Evolutionary conservation across 2,888 invertebrate species (phyloP), one percentile per base, ranked within the genome.

Genomic region (Quadroppia sp.): DNA sequence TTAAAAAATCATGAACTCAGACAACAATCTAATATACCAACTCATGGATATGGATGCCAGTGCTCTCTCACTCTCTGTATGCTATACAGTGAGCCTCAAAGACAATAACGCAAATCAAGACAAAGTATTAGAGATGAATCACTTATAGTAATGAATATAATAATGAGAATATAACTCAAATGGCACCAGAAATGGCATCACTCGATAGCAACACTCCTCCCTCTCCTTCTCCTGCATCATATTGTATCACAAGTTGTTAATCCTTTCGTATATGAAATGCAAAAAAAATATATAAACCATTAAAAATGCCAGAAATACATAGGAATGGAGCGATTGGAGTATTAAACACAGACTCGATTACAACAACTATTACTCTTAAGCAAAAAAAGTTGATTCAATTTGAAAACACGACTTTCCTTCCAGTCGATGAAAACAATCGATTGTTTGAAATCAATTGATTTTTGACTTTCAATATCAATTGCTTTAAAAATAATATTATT

Each of bases 251-350:
- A 59, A 6, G 45, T 45, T 28, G n/a, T 56, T 59, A 59, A 59
- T 59, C 59, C 59, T 59, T 59, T 59, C 7, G 25, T 28, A 69
- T 75, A 75, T 76, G 75, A 77, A 76, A 78, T 78, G 77, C 78
- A 77, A 78, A 77, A 78, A 78, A 77, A 78, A 77, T 78, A 77
- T 76, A 77, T 76, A 75, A 74, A 75, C 77, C 75, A 74, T 76
- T 75, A 76, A 75, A 75, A 77, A 71, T 74, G 75, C 71, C 61
- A 75, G 45, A 45, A 73, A 64, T 70, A 70, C 30, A 69, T 53
- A 36, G 61, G 32, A 56, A 71, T 23, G 71, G 36, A 74, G 50
- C 48, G 75, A 75, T 32, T 69, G 36, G 72, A 67, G 72, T n/a
- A 72, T 7, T 69, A 69, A 71, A 36, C 13, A 17, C 30, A 59